A percentile compares a stretch with the other conserved stretches of the same genome.
Evolutionary conservation across 1,140 invertebrate species (phyloP).

Genomic region (Luehdorfia chinensis): DNA sequence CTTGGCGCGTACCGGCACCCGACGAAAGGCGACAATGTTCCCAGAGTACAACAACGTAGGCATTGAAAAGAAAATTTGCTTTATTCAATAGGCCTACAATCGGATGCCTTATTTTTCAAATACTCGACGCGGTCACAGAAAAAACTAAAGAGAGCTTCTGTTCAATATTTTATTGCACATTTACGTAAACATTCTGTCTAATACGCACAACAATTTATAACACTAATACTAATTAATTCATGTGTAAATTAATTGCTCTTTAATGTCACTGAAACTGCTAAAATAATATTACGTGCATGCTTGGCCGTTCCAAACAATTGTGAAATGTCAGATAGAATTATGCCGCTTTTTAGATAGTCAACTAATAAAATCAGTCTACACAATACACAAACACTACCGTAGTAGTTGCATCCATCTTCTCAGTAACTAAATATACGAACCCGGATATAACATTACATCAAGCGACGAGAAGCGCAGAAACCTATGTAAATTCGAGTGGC

Average conservation of each 20-base stretch:
- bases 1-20: constrained; percentile 68
- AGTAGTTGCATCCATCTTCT: not conserved
- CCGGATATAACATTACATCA: constrained; percentile 30
- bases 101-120: constrained; percentile 55
- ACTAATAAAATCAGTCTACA: too few relatives aligned
- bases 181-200: not conserved
- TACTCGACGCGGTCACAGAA: constrained; percentile 18
- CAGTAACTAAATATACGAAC: not conserved
- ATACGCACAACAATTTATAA: too few relatives aligned
- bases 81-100: constrained; percentile 59
- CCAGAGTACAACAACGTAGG: constrained; percentile 55
- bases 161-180: constrained; percentile 1
- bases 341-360: too few relatives aligned
- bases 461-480: constrained; percentile 32
- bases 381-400: too few relatives aligned
- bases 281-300: too few relatives aligned
- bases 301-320: too few relatives aligned
- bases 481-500: constrained; percentile 52
- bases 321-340: too few relatives aligned
- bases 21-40: constrained; percentile 71
- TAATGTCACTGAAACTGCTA: too few relatives aligned
- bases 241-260: too few relatives aligned
- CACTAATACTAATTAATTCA: too few relatives aligned
- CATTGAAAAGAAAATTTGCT: constrained; percentile 72
- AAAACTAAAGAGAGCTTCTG: not conserved